Evolutionary conservation across 2,113 vertebrate genomes (phyloP).

Genomic region (Lamprologus sp.): DNA sequence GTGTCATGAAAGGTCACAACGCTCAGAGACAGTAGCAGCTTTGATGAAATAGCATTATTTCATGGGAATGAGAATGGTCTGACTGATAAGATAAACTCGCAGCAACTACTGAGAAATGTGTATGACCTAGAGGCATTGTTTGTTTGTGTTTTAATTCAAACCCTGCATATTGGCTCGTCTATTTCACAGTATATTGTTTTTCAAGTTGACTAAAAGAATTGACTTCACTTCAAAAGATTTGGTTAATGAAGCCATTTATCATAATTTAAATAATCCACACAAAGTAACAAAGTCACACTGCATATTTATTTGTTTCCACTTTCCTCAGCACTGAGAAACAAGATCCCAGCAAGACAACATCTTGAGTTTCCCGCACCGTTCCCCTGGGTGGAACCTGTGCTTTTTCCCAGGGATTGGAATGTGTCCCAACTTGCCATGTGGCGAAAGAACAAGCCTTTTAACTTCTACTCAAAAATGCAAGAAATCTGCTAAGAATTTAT

Average conservation of each 20-base stretch:
- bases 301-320: conserved; percentile 2
- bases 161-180: neutral
- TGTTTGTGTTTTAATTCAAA: neutral
- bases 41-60: neutral
- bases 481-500: conserved; percentile 62
- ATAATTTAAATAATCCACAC: conserved; percentile 26
- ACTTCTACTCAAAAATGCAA: conserved; percentile 60
- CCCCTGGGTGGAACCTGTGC: conserved; percentile 17
- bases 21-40: neutral
- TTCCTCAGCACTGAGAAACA: conserved; percentile 20
- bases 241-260: conserved; percentile 36
- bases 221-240: conserved; percentile 3
- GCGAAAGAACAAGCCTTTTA: conserved; percentile 45
- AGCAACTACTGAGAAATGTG: neutral
- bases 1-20: fast-evolving
- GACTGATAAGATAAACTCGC: neutral
- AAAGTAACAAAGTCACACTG: conserved; percentile 21
- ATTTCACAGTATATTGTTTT: neutral
- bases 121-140: neutral
- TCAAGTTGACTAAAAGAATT: neutral
- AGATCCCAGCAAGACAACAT: conserved; percentile 14
- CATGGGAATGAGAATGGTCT: neutral
- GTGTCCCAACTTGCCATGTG: conserved; percentile 33
- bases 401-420: conserved; percentile 48
- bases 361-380: conserved; percentile 40